Percentiles rank a stretch among this genome's conserved stretches.
These are phyloP conservation scores for Mongoloraphidia duomilia DNA, from an alignment of 2,888 invertebrate species.

Conservation along the genomic window DNA sequence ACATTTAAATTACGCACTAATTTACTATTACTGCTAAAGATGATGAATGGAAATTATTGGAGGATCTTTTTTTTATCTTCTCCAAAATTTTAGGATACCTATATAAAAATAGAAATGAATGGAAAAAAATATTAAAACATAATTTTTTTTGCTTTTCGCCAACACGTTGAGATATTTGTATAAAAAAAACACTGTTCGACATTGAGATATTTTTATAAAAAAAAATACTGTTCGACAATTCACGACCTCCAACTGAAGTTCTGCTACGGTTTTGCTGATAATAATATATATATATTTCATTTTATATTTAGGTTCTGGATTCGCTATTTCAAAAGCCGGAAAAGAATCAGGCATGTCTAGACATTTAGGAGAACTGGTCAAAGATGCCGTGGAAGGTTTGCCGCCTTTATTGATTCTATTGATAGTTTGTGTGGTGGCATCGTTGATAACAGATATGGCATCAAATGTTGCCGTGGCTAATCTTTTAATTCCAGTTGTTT, in stretches of 20 bases:
- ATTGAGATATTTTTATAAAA: too few species aligned
- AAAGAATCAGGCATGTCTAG: slow-evolving; percentile 62
- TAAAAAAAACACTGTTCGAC: too few species aligned
- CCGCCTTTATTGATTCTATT: slow-evolving; percentile 52
- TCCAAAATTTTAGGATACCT: too few species aligned
- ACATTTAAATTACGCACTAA: not conserved
- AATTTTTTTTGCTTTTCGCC: not conserved
- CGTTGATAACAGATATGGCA: slow-evolving; percentile 76
- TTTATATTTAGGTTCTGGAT: slow-evolving; percentile 56
- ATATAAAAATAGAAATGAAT: not conserved
- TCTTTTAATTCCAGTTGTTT: slow-evolving; percentile 70
- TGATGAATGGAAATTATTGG: too few species aligned
- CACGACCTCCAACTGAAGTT: too few species aligned
- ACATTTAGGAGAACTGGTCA: slow-evolving; percentile 57
- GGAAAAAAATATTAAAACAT: not conserved
- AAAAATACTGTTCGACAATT: too few species aligned
- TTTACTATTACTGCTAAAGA: too few species aligned
- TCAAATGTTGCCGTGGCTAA: slow-evolving; percentile 85
- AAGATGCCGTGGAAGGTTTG: slow-evolving; percentile 42
- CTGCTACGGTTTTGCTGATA: too few species aligned
- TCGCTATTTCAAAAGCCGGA: slow-evolving; percentile 79
- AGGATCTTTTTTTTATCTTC: too few species aligned
- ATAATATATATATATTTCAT: not conserved
- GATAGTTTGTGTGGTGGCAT: slow-evolving; percentile 62
- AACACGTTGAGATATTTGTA: too few species aligned